phyloP scores from a whole-genome alignment of 2,888 invertebrate species.

The Masnerella sp. region DNA sequence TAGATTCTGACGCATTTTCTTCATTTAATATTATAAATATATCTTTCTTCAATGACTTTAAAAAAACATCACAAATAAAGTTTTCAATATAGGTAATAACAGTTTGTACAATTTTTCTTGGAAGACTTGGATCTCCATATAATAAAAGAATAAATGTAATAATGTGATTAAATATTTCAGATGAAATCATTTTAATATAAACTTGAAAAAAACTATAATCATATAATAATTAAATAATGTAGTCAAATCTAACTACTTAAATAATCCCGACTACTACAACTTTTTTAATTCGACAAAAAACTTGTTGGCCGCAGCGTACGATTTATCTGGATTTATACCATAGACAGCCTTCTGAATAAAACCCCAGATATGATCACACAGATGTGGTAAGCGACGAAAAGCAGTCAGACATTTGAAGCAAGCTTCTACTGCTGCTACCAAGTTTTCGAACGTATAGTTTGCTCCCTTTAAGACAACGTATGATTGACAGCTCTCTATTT shows the following conservation, averaged over 20 bases:
- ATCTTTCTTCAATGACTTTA: neutral
- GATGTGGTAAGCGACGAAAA: neutral
- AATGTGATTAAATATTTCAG: neutral
- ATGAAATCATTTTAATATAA: too few species aligned
- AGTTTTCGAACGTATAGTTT: neutral
- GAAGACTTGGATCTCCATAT: neutral
- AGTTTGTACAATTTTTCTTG: slow-evolving; percentile 3
- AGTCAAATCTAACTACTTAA: too few species aligned
- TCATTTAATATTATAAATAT: neutral
- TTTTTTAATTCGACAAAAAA: neutral
- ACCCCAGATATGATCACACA: slow-evolving; percentile 5
- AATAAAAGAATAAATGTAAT: neutral
- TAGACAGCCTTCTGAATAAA: slow-evolving; percentile 1
- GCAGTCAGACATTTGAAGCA: neutral
- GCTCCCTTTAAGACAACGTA: neutral
- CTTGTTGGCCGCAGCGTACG: neutral
- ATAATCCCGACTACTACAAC: neutral
- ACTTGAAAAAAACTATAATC: too few species aligned
- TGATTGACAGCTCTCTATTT: neutral
- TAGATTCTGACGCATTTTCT: neutral
- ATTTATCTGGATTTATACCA: neutral
- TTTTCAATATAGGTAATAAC: neutral
- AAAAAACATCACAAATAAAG: neutral
- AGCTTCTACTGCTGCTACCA: neutral
- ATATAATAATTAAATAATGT: neutral